Conservation (phyloP, 2,113 vertebrate species). For the Hypanus sabinus region DNA sequence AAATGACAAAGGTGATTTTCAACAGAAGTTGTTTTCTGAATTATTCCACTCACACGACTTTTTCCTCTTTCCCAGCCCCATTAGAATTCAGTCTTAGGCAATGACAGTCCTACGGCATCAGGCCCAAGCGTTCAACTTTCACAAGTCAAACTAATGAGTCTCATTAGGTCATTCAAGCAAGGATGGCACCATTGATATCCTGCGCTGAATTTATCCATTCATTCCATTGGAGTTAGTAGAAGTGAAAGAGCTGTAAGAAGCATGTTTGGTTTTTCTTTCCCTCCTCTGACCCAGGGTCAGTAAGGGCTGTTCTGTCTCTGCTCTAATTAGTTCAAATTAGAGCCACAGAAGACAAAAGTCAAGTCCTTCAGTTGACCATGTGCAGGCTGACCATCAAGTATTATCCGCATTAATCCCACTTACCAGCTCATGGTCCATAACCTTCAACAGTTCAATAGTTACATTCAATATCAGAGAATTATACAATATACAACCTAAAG, state of each 20-base stretch:
- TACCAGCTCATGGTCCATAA: no score
- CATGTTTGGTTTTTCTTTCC: not conserved
- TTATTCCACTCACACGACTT: not conserved
- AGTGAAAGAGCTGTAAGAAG: not conserved
- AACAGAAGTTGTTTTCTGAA: not conserved
- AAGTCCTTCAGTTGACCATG: no score
- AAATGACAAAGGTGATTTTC: not conserved
- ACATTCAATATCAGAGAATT: no score
- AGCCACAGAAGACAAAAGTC: no score
- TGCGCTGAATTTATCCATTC: not conserved
- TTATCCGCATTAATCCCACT: no score
- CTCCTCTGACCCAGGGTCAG: not conserved
- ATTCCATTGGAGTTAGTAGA: no score
- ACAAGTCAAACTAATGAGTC: not conserved
- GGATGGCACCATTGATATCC: not conserved
- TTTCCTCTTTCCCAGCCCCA: not conserved
- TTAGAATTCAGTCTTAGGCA: not conserved
- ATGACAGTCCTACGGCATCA: not conserved
- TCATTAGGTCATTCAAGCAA: not conserved
- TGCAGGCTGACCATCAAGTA: no score
- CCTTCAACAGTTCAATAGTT: no score
- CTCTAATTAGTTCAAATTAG: no score
- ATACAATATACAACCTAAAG: no score
- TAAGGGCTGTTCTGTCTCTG: not conserved
- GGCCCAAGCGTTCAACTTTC: not conserved